Percentiles rank a stretch among this genome's conserved stretches.
Conservation (phyloP, 2,113 vertebrate species). For the Platysteira castanea region DNA sequence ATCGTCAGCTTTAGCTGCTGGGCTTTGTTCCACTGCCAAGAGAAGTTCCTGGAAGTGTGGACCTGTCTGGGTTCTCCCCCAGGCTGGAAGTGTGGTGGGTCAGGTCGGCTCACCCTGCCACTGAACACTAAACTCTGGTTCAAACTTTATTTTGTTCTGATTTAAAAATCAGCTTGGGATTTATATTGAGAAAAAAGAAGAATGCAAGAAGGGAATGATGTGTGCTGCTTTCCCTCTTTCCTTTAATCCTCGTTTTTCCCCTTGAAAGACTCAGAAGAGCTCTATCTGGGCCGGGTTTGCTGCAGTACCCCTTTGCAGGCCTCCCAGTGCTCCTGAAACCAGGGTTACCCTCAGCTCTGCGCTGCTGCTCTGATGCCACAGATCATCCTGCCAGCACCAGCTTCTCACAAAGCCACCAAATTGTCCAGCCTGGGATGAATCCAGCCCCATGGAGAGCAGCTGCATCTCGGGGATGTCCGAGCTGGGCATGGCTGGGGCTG, state of each 20-base stretch:
- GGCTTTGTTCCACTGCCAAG: neutral
- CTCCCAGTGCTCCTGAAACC: neutral
- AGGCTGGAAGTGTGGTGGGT: neutral
- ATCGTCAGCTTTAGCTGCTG: neutral
- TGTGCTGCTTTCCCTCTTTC: neutral
- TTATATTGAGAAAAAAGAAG: neutral
- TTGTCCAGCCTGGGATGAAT: neutral
- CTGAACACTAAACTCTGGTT: neutral
- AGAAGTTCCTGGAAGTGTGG: rapidly evolving
- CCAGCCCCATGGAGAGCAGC: rapidly evolving
- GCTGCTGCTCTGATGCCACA: neutral
- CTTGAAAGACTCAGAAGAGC: neutral
- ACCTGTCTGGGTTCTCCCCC: neutral
- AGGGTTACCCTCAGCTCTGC: neutral
- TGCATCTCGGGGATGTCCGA: rapidly evolving
- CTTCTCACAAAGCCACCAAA: neutral
- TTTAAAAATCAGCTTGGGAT: neutral
- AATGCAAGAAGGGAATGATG: neutral
- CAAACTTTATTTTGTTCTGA: neutral
- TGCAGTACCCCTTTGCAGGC: neutral
- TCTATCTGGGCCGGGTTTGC: neutral
- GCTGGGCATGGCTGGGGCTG: neutral
- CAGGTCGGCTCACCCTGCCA: neutral
- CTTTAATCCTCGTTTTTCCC: neutral
- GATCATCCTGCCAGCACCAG: neutral